Percentiles rank a stretch among this genome's conserved stretches.
Conservation (phyloP, 2,113 vertebrate genomes). For the Stomatorhinus ivindoensis region DNA sequence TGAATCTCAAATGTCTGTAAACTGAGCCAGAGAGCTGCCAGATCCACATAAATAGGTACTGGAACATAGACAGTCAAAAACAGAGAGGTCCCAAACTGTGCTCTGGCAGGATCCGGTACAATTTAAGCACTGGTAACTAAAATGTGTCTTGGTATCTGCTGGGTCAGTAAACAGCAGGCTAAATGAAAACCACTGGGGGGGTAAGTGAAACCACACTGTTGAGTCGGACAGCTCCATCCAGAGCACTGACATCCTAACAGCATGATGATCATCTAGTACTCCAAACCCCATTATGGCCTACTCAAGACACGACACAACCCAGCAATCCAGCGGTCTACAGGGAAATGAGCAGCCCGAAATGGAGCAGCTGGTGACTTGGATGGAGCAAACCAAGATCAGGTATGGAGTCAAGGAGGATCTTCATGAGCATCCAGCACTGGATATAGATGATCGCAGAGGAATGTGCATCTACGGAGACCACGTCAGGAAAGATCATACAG, state of each 20-base stretch:
- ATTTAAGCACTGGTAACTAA: neutral
- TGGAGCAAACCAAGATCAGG: neutral
- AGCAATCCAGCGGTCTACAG: neutral
- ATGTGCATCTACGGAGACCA: neutral
- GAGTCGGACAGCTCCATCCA: neutral
- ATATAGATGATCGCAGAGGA: no score
- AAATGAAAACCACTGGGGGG: neutral
- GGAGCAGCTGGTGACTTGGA: neutral
- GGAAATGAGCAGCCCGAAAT: neutral
- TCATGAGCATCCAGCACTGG: neutral
- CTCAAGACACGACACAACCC: neutral
- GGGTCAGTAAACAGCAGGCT: neutral
- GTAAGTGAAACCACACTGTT: neutral
- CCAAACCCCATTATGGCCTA: no score
- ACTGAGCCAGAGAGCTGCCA: neutral
- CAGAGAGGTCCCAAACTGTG: neutral
- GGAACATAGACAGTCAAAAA: neutral
- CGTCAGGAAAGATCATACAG: neutral
- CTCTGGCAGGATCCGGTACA: neutral
- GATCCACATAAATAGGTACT: neutral
- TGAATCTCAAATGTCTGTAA: neutral
- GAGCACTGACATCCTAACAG: neutral
- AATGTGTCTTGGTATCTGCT: neutral
- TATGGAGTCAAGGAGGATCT: neutral
- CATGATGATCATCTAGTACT: neutral